Percentiles rank a stretch among this genome's conserved stretches.
phyloP scores from a whole-genome alignment of 1,140 invertebrate species.

The Palaemon carinicauda region DNA sequence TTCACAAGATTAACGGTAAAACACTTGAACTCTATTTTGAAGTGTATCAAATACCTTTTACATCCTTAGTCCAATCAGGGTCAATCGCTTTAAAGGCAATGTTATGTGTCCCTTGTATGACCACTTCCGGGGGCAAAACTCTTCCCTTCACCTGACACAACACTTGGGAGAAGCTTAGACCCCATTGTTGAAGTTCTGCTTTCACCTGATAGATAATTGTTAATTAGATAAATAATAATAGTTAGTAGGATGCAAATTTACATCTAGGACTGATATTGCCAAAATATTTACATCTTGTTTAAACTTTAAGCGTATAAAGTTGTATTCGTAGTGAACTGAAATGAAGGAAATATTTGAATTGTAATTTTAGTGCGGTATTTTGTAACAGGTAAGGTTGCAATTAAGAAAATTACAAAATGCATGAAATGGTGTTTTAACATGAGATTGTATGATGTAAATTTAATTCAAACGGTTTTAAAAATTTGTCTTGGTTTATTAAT shows the following conservation, averaged over 20 bases:
- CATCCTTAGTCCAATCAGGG: constrained; percentile 64
- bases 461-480: no score
- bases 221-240: neutral
- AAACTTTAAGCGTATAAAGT: neutral
- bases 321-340: neutral
- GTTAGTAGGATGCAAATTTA: no score
- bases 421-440: no score
- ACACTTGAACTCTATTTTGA: constrained; percentile 25
- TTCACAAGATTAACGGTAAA: neutral
- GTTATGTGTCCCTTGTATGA: constrained; percentile 61
- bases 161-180: constrained; percentile 63
- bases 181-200: constrained; percentile 66
- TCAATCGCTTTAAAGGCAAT: constrained; percentile 57
- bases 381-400: no score
- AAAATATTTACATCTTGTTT: no score
- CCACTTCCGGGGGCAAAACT: constrained; percentile 63
- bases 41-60: constrained; percentile 55
- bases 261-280: no score
- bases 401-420: no score
- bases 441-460: no score
- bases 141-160: constrained; percentile 65
- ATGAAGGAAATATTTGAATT: neutral
- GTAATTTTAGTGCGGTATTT: no score
- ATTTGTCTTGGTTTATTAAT: no score
- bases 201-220: constrained; percentile 61